Conservation (phyloP, 2,888 invertebrate species). For the Eugnorisma glareosa region DNA sequence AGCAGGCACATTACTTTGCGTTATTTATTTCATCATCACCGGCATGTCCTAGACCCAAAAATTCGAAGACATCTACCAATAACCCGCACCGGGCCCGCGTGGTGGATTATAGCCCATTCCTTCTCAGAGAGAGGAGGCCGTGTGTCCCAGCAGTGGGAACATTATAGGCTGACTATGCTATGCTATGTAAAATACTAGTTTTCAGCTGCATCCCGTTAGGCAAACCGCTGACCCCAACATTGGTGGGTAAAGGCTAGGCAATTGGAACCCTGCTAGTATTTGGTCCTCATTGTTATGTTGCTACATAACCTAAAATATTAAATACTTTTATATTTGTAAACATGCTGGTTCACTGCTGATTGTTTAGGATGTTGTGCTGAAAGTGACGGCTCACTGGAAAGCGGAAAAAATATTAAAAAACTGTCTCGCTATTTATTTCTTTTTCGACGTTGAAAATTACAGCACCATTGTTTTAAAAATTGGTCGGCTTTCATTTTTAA, state of each 20-base stretch:
- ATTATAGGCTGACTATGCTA: too few relatives aligned
- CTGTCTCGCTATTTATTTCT: background rate
- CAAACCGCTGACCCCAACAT: too few relatives aligned
- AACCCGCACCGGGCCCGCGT: too few relatives aligned
- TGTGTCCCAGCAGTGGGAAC: too few relatives aligned
- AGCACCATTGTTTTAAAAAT: constrained; percentile 2
- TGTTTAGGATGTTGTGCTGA: background rate
- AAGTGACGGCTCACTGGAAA: constrained; percentile 5
- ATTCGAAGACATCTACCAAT: too few relatives aligned
- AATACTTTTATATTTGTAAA: background rate
- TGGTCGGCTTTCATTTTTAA: background rate
- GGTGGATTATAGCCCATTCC: too few relatives aligned
- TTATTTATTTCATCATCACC: too few relatives aligned
- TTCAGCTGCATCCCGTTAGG: background rate
- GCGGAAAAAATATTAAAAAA: background rate
- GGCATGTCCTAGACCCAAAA: too few relatives aligned
- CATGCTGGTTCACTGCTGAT: background rate
- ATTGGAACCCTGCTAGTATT: background rate
- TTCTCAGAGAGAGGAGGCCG: too few relatives aligned
- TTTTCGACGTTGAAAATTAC: constrained; percentile 2
- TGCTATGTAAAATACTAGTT: background rate
- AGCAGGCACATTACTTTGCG: too few relatives aligned
- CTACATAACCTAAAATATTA: background rate
- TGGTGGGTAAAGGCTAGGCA: background rate
- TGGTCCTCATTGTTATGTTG: background rate